Evolutionary conservation across 1,140 invertebrate genomes (phyloP), one percentile per base, ranked within the genome.

Genomic region (Danaus melanippus): DNA sequence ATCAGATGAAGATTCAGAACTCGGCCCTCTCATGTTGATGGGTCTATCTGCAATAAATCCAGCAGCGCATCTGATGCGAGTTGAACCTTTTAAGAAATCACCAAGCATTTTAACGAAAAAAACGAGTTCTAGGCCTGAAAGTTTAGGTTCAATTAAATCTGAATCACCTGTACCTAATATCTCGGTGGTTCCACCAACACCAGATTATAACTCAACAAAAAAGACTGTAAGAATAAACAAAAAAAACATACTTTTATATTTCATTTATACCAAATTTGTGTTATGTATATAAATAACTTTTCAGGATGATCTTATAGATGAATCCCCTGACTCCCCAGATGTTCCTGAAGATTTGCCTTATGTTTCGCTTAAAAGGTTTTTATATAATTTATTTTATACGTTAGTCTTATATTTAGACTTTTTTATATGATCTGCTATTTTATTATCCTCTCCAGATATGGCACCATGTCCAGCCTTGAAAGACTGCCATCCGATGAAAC

Each of bases 391-490:
- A 32, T 54, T 42, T 3, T 32, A 32, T 4, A 32, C 6, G 2
- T 32, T 32, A 32, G 21, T 32, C 21, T 32, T 0, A 15, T 15
- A 3, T 32, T 32, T 32, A 32, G 7, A 32, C 21, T 32, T 32
- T 45, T 51, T 15, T 9, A 40, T 41, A 39, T 39, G 44, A 17
- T 15, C 40, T 46, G 9, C 8, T 42, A 9, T 47, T 41, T 32
- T 46, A 10, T 42, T 53, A 52, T 48, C 49, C 12, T 56, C 69
- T 66, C n/a, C 53, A 89, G 89, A 53, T 90, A 88, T 68, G 94
- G 93, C 8, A 95, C 94, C 8, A 91, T 94, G 88, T 94, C 93
- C 55, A 95, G 93, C 68, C 78, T 95, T 46, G 93, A 93, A 76
- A 87, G 90, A 59, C 62, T 92, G 15, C 88, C 87, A 53, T 88